phyloP scores from a whole-genome alignment of 2,888 invertebrate species.

The Ichneumon xanthorius region DNA sequence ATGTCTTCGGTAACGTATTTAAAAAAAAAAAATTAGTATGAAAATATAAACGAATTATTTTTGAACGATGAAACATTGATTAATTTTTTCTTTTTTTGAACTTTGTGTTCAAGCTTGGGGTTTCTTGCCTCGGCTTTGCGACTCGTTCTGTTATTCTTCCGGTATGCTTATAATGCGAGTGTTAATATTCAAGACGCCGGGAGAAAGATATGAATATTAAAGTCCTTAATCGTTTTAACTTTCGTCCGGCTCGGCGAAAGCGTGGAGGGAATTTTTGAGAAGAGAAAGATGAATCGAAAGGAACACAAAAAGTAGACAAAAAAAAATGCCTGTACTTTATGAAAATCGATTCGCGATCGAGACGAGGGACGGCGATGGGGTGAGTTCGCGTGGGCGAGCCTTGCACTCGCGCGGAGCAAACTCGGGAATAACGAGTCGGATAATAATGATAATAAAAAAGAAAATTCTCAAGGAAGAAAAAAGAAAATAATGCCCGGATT shows the following conservation, averaged over 20 bases:
- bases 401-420: slow-evolving; percentile 65
- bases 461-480: slow-evolving; percentile 46
- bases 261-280: slow-evolving; percentile 44
- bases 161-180: slow-evolving; percentile 72
- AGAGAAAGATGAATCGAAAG: slow-evolving; percentile 34
- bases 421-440: slow-evolving; percentile 49
- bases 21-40: neutral
- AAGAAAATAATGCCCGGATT: slow-evolving; percentile 51
- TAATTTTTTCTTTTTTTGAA: slow-evolving; percentile 18
- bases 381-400: slow-evolving; percentile 23
- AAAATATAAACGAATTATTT: neutral
- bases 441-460: slow-evolving; percentile 58
- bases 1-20: too few relatives aligned
- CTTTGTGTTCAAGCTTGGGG: slow-evolving; percentile 24
- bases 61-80: neutral
- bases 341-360: slow-evolving; percentile 64
- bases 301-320: slow-evolving; percentile 39
- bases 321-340: slow-evolving; percentile 18
- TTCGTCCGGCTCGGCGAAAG: slow-evolving; percentile 67
- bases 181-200: slow-evolving; percentile 82
- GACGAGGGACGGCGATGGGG: slow-evolving; percentile 16
- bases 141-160: slow-evolving; percentile 4
- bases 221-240: slow-evolving; percentile 82
- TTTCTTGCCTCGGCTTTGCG: slow-evolving; percentile 19
- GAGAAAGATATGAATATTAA: slow-evolving; percentile 82